A percentile compares a stretch with the other conserved stretches of the same genome.
Evolutionary conservation across 2,797 vertebrate species (phyloP).

Genomic region (Molossus molossus): DNA sequence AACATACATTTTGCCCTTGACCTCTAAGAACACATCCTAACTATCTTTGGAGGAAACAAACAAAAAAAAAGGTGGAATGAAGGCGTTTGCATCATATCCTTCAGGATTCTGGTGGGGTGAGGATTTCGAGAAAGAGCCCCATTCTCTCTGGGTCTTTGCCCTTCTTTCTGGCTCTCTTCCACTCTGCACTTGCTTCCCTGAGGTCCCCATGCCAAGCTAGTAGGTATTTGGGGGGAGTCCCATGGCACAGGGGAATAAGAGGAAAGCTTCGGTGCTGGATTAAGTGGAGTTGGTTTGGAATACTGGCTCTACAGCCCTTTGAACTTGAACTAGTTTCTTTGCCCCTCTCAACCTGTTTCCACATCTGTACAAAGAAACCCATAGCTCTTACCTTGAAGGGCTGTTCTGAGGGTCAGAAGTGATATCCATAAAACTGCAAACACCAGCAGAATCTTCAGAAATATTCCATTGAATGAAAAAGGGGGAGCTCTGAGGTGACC

Average conservation of each 20-base stretch:
- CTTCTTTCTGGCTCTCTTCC: not conserved
- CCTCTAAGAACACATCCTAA: not conserved
- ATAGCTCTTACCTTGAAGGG: not conserved
- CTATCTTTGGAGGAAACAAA: not conserved
- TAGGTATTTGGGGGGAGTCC: not conserved
- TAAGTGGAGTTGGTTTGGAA: not conserved
- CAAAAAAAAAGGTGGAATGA: not conserved
- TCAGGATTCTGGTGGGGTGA: not conserved
- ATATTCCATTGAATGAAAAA: not conserved
- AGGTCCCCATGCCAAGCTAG: not conserved
- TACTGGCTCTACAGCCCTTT: not conserved
- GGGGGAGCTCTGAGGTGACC: not conserved
- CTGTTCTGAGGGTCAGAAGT: not conserved
- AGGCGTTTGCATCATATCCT: not conserved
- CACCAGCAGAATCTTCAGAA: not conserved
- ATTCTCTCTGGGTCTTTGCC: not conserved
- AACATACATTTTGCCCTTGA: slow-evolving; percentile 21
- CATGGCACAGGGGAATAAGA: not conserved
- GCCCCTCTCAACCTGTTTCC: not conserved
- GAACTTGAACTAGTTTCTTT: slow-evolving; percentile 11
- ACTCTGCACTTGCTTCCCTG: not conserved
- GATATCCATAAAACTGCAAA: not conserved
- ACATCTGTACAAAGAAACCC: not conserved
- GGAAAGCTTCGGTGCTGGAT: not conserved
- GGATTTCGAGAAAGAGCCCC: not conserved